These are phyloP conservation scores for Apodemus sylvaticus DNA, from an alignment of 2,113 vertebrate species.

Conservation along the genomic window DNA sequence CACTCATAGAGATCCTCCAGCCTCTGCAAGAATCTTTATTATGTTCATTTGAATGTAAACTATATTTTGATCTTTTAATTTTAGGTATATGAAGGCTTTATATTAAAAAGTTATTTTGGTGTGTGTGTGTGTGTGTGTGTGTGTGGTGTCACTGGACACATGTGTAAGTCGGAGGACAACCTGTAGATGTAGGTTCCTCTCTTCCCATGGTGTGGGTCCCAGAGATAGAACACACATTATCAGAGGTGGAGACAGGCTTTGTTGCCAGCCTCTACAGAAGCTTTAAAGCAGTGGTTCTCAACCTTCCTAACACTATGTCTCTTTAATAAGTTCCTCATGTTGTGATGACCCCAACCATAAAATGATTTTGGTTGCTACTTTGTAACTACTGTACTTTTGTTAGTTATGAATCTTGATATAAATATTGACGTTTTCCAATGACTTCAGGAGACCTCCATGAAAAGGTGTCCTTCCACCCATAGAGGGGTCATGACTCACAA, in stretches of 20 bases:
- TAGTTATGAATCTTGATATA: background rate
- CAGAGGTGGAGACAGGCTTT: background rate
- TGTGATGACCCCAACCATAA: background rate
- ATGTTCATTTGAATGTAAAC: background rate
- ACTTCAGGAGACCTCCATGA: background rate
- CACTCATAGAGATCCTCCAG: background rate
- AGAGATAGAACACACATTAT: background rate
- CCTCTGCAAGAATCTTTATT: background rate
- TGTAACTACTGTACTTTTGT: background rate
- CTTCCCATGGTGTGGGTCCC: background rate
- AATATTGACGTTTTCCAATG: background rate
- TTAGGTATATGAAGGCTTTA: background rate
- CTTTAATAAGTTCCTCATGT: background rate
- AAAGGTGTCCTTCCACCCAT: background rate
- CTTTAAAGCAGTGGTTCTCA: background rate
- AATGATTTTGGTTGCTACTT: background rate
- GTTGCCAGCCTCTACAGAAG: background rate
- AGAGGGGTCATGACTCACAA: background rate
- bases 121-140: background rate
- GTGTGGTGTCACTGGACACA: background rate
- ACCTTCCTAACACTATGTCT: background rate
- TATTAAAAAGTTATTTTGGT: background rate
- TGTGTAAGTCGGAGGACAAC: background rate
- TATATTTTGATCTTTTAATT: slow-evolving; percentile 10
- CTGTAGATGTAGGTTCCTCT: background rate